phyloP scores from a whole-genome alignment of 2,113 vertebrate genomes.

The Boulengeromyrus knoepffleri region DNA sequence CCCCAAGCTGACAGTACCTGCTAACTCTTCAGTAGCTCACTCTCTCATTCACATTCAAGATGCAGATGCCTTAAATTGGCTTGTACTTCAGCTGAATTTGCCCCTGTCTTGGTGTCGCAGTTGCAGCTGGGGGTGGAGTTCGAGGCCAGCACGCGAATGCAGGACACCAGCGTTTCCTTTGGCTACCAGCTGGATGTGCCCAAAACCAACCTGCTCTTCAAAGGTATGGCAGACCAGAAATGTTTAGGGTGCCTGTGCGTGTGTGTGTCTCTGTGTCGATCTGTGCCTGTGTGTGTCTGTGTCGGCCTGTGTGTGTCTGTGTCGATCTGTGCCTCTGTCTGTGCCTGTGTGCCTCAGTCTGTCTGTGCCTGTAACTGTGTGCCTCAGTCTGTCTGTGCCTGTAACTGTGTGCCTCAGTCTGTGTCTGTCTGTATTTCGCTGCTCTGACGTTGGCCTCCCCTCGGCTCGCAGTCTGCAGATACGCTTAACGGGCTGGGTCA shows the following conservation, averaged over 20 bases:
- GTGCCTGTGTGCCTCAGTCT: no score
- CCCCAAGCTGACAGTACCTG: neutral
- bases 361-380: no score
- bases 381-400: no score
- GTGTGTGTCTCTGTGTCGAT: neutral
- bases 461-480: neutral
- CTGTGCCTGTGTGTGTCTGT: no score
- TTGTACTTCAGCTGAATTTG: neutral
- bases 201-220: slow-evolving; percentile 79
- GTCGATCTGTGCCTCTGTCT: no score
- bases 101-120: slow-evolving; percentile 43
- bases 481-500: neutral
- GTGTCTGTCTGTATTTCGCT: neutral
- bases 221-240: slow-evolving; percentile 56
- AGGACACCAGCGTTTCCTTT: slow-evolving; percentile 76
- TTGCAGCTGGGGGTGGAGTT: slow-evolving; percentile 81
- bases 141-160: slow-evolving; percentile 73
- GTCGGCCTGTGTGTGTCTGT: no score
- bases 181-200: slow-evolving; percentile 82
- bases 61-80: neutral
- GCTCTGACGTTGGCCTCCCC: neutral
- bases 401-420: no score
- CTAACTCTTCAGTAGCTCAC: neutral
- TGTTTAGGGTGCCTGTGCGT: neutral
- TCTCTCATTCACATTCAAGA: neutral